phyloP scores from a whole-genome alignment of 1,140 invertebrate genomes.

The Mactra quadrangularis region DNA sequence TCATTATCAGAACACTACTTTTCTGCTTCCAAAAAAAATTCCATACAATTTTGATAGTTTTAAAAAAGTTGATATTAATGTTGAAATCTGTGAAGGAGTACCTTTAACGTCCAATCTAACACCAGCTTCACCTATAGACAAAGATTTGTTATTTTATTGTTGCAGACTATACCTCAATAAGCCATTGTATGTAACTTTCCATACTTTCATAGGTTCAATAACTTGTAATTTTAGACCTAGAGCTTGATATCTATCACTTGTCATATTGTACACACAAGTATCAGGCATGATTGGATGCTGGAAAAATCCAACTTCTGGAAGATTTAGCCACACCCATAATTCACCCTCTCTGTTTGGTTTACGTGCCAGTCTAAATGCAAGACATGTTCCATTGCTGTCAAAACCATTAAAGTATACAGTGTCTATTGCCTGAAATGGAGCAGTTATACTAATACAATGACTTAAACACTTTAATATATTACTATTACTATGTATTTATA shows the following conservation, averaged over 20 bases:
- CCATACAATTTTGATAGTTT: too few relatives aligned
- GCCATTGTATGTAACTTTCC: constrained; percentile 87
- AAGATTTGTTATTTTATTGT: too few relatives aligned
- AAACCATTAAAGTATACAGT: constrained; percentile 71
- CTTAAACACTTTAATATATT: not conserved
- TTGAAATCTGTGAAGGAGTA: too few relatives aligned
- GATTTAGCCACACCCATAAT: constrained; percentile 70
- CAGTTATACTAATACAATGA: not conserved
- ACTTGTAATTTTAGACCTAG: constrained; percentile 86
- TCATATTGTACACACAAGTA: constrained; percentile 77
- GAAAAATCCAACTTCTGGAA: constrained; percentile 70
- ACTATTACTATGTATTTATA: not conserved
- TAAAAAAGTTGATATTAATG: too few relatives aligned
- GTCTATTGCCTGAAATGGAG: constrained; percentile 71
- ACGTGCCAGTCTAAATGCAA: constrained; percentile 66
- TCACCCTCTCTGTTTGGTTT: constrained; percentile 65
- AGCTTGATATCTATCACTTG: constrained; percentile 84
- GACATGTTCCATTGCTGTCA: constrained; percentile 61
- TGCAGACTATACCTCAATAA: constrained; percentile 84
- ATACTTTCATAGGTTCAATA: constrained; percentile 84
- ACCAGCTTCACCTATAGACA: too few relatives aligned
- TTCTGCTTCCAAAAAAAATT: too few relatives aligned
- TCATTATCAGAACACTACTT: too few relatives aligned
- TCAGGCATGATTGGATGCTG: constrained; percentile 83
- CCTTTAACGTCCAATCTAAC: too few relatives aligned